Evolutionary conservation across 2,797 vertebrate genomes (phyloP).

Genomic region (Anabas testudineus): DNA sequence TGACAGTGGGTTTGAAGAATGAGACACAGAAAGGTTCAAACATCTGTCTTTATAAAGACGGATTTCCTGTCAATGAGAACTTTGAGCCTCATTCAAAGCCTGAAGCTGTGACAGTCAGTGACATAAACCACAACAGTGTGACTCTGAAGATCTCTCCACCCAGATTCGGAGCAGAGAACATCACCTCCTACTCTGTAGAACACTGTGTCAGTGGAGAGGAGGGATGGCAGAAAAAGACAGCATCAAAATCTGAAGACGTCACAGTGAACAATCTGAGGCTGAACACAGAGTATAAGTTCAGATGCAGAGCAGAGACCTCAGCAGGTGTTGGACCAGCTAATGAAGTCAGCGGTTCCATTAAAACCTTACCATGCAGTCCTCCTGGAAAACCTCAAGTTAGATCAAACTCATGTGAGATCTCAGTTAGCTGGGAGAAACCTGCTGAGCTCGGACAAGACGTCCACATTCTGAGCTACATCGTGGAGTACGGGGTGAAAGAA

Average conservation of each 20-base stretch:
- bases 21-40: conserved; percentile 49
- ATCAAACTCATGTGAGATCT: conserved; percentile 28
- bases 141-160: conserved; percentile 44
- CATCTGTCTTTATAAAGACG: conserved; percentile 57
- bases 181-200: conserved; percentile 62
- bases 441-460: conserved; percentile 42
- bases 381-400: conserved; percentile 37
- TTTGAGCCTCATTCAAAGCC: conserved; percentile 53
- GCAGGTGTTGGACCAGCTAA: conserved; percentile 45
- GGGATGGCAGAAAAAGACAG: conserved; percentile 36
- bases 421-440: conserved; percentile 52
- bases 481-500: conserved; percentile 21
- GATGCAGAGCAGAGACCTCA: conserved; percentile 59
- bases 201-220: conserved; percentile 46
- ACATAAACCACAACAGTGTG: conserved; percentile 51
- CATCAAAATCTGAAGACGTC: conserved; percentile 24
- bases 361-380: conserved; percentile 51
- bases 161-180: conserved; percentile 46
- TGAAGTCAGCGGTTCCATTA: conserved; percentile 23
- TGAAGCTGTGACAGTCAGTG: conserved; percentile 9
- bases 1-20: conserved; percentile 42
- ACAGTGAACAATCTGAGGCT: conserved; percentile 46
- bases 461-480: conserved; percentile 27
- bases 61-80: neutral
- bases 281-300: conserved; percentile 66